Evolutionary conservation across 2,888 invertebrate species (phyloP), one percentile per base, ranked within the genome.

Genomic region (Lochmaea crataegi): DNA sequence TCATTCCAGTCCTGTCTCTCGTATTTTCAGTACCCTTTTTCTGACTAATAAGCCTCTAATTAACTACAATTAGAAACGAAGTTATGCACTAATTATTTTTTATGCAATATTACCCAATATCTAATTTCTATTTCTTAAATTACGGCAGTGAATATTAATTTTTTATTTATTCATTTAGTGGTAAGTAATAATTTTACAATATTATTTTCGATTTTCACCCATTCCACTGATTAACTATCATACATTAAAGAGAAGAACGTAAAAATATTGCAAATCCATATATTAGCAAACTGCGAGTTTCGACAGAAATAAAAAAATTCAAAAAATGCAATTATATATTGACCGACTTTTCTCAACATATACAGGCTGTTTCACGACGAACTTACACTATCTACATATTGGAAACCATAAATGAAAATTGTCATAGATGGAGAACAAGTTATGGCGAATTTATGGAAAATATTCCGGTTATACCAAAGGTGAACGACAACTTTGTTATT

Each of bases 81-180:
- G 18, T 61, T 66, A 73, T 67, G 73, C 63, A 63, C 73, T 73
- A 63, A 53, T 73, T 73, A 51, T 67, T 73, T 70, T 67, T 14
- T 38, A 70, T 60, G 63, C 45, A 64, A 70, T 57, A 9, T 61
- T 70, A 45, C 53, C 56, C 61, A 60, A 70, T 53, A 32, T 67
- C 16, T 51, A 65, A 66, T 67, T 67, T 70, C 73, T 67, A 67
- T 41, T 68, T 45, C 48, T 61, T 51, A 4, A 38, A 68, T 61
- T 61, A 41, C 51, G 51, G 61, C 61, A 18, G 14, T 67, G 14
- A 18, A 53, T 53, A 53, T 53, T 53, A 0, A 53, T 18, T 18
- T 16, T 53, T 18, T 53, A 2, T 53, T 53, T n/a, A 16, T 51
- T 9, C 9, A 16, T 11, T 45, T 14, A 12, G 14, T 5, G 14